Conservation (phyloP, 2,113 vertebrate species). For the Syrrhaptes paradoxus region DNA sequence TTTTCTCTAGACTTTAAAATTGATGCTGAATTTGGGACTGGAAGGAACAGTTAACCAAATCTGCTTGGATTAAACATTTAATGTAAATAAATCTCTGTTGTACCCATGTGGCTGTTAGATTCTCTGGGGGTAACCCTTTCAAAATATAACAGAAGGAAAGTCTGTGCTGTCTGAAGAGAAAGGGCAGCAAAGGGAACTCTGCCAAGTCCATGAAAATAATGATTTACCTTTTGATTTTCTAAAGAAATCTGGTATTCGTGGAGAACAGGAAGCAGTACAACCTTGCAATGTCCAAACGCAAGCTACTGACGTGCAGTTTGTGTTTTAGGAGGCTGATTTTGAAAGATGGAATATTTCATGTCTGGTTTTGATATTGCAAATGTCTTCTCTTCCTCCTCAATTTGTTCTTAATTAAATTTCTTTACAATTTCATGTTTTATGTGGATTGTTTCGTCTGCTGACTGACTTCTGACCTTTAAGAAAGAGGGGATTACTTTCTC, state of each 20-base stretch:
- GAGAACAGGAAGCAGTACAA: not conserved
- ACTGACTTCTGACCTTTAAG: not conserved
- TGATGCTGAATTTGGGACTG: not conserved
- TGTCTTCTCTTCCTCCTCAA: not conserved
- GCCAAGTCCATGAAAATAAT: not conserved
- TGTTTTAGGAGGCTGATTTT: not conserved
- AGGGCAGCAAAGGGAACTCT: not conserved
- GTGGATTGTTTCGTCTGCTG: not conserved
- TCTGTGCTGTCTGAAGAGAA: not conserved
- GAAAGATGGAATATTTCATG: not conserved
- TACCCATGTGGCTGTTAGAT: not conserved
- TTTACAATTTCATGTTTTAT: not conserved
- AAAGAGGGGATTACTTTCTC: not conserved
- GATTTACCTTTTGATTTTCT: not conserved
- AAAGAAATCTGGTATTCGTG: accelerated
- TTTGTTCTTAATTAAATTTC: conserved; percentile 14
- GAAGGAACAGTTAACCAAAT: not conserved
- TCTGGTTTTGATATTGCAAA: not conserved
- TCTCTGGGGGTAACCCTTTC: not conserved
- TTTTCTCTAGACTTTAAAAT: not conserved
- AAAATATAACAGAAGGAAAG: not conserved
- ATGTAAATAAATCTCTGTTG: not conserved
- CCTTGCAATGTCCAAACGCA: too few relatives aligned
- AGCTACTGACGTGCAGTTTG: not conserved
- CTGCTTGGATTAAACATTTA: not conserved